phyloP scores from a whole-genome alignment of 1,140 invertebrate genomes.

The Aphelinus certus region DNA sequence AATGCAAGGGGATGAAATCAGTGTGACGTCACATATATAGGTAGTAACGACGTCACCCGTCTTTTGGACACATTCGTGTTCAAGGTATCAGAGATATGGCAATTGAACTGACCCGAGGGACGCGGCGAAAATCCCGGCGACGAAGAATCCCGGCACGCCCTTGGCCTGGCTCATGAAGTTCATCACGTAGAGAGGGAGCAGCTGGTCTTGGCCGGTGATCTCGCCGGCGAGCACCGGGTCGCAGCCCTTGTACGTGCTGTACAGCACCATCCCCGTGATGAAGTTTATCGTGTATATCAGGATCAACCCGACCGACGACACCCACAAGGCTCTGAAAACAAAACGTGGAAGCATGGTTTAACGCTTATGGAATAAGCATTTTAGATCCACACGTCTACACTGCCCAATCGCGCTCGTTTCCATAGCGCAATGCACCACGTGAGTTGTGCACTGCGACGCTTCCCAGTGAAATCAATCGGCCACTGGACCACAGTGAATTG shows the following conservation, averaged over 20 bases:
- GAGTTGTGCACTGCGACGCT: no score
- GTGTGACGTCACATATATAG: no score
- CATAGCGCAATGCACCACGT: no score
- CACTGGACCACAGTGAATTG: no score
- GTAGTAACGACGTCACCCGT: no score
- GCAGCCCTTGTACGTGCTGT: constrained; percentile 81
- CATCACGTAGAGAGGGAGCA: constrained; percentile 87
- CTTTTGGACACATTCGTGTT: neutral
- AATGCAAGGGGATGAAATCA: no score
- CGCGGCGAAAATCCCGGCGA: constrained; percentile 82
- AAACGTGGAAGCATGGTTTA: no score
- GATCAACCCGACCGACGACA: constrained; percentile 73
- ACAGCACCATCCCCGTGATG: constrained; percentile 85
- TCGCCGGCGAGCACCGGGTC: constrained; percentile 75
- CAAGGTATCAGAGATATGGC: neutral
- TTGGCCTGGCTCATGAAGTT: constrained; percentile 76
- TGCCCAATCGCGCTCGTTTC: no score
- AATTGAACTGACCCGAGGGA: constrained; percentile 70
- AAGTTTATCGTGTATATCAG: constrained; percentile 80
- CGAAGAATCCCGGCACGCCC: constrained; percentile 88
- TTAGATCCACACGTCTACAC: no score
- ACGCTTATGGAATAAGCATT: no score
- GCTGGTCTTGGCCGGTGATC: constrained; percentile 75
- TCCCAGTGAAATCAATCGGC: no score
- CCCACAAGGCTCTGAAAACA: constrained; percentile 71